phyloP scores from a whole-genome alignment of 2,113 vertebrate genomes.

The Fulmarus glacialis region DNA sequence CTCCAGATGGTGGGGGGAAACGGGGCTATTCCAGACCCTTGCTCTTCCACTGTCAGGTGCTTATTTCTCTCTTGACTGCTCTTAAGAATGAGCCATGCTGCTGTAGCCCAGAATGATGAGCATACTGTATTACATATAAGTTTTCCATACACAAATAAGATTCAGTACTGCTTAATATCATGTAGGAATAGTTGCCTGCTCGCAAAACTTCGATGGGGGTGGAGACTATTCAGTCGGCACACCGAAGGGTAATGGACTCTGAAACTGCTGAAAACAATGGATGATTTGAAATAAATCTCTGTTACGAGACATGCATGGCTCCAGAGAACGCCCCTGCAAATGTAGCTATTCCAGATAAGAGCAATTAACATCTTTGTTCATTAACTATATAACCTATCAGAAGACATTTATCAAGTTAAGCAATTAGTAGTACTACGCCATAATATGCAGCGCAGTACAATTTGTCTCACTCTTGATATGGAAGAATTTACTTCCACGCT shows the following conservation, averaged over 20 bases:
- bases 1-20: background rate
- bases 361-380: slow-evolving; percentile 57
- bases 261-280: slow-evolving; percentile 47
- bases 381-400: slow-evolving; percentile 38
- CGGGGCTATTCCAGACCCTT: background rate
- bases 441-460: background rate
- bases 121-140: accelerated
- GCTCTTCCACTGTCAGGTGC: background rate
- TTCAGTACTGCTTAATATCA: background rate
- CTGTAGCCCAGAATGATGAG: background rate
- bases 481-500: slow-evolving; percentile 31
- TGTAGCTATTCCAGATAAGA: slow-evolving; percentile 48
- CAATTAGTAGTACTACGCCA: background rate
- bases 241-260: slow-evolving; percentile 31
- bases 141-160: background rate
- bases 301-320: background rate
- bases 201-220: background rate
- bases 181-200: background rate
- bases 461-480: slow-evolving; percentile 20
- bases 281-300: slow-evolving; percentile 47
- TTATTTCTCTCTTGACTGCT: background rate
- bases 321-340: background rate
- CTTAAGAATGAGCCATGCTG: background rate
- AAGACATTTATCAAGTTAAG: slow-evolving; percentile 55
- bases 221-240: background rate